Evolutionary conservation across 2,888 invertebrate genomes (phyloP).

Genomic region (Hyalella azteca): DNA sequence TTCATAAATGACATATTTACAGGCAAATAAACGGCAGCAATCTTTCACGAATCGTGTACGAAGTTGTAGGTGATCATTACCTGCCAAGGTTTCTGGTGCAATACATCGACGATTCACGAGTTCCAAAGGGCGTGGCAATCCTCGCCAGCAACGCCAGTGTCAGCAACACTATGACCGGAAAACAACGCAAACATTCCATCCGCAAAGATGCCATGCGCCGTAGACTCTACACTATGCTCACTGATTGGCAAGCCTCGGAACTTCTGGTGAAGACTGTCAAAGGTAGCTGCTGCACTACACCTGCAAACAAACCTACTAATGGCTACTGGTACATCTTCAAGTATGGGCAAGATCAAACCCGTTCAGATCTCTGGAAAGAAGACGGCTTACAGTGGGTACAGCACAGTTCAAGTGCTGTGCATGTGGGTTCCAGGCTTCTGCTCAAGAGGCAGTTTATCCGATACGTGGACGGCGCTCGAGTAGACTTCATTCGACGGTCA

Average conservation of each 20-base stretch:
- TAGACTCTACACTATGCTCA: neutral
- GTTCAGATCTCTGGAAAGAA: constrained; percentile 3
- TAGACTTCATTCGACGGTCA: constrained; percentile 5
- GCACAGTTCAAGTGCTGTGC: constrained; percentile 29
- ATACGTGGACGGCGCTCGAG: neutral
- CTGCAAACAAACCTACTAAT: constrained; percentile 9
- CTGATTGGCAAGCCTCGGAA: constrained; percentile 10
- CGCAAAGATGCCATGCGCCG: constrained; percentile 9
- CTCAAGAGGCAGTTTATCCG: constrained; percentile 19
- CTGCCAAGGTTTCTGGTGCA: constrained; percentile 19
- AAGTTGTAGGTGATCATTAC: neutral
- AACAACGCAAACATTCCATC: constrained; percentile 26
- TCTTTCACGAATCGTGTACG: constrained; percentile 20
- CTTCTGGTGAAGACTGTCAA: constrained; percentile 1
- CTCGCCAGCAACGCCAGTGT: neutral
- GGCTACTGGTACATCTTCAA: constrained; percentile 36
- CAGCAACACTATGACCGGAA: neutral
- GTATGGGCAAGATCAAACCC: constrained; percentile 8
- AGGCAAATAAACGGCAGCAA: constrained; percentile 27
- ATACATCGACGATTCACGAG: constrained; percentile 25
- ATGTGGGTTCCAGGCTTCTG: constrained; percentile 21
- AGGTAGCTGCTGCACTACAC: constrained; percentile 8
- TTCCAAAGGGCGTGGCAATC: constrained; percentile 21
- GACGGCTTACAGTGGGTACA: constrained; percentile 26
- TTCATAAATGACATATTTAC: neutral